Evolutionary conservation across 2,797 vertebrate species (phyloP).

Genomic region (Lacerta bilineata): DNA sequence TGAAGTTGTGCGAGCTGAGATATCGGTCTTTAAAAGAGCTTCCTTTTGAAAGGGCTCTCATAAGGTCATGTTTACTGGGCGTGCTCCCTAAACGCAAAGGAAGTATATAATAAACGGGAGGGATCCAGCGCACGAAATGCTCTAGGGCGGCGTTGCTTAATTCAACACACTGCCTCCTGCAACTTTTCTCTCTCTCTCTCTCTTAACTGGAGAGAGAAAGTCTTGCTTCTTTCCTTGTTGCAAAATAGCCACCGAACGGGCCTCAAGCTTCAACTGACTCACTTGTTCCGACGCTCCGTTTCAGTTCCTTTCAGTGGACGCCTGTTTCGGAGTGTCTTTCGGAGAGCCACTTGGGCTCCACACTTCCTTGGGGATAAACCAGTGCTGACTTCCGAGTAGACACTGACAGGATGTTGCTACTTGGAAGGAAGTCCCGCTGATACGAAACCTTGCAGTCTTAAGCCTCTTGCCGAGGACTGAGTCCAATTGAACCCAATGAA

Average conservation of each 20-base stretch:
- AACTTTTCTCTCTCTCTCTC: not conserved
- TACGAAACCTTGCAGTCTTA: not conserved
- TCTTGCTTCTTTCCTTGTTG: not conserved
- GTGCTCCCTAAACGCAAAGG: fast-evolving
- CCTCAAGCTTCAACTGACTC: not conserved
- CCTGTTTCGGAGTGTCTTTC: not conserved
- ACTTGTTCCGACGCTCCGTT: not conserved
- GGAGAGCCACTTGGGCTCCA: not conserved
- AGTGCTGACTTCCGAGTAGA: not conserved
- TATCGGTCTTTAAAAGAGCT: not conserved
- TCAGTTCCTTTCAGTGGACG: not conserved
- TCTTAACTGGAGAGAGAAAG: not conserved
- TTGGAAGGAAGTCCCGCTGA: not conserved
- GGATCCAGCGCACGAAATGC: not conserved
- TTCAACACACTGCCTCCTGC: not conserved
- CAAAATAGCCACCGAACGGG: not conserved
- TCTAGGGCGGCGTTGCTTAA: not conserved
- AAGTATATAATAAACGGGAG: not conserved
- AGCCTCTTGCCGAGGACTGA: not conserved
- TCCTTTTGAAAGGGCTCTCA: not conserved
- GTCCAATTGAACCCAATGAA: not conserved
- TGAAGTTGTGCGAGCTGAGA: fast-evolving
- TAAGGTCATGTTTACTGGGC: fast-evolving
- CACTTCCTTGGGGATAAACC: not conserved
- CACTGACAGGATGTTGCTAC: not conserved